These are phyloP conservation scores for Myrmophylax atrothorax DNA, from an alignment of 2,113 vertebrate species.

Conservation along the genomic window DNA sequence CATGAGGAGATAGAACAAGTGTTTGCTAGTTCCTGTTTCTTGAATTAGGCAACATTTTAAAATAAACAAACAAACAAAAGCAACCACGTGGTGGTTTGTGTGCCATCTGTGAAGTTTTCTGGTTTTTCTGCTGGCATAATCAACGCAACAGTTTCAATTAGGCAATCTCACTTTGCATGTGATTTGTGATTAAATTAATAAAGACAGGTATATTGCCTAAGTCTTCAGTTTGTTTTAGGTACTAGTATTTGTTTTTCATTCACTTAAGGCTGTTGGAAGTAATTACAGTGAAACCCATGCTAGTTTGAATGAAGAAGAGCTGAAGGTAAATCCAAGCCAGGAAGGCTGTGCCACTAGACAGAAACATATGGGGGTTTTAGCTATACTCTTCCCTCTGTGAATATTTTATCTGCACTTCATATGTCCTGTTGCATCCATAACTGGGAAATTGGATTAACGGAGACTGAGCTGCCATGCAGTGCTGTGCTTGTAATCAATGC, in stretches of 20 bases:
- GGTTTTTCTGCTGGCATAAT: neutral
- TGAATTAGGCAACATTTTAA: neutral
- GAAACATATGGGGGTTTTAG: neutral
- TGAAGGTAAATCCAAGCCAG: neutral
- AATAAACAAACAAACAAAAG: neutral
- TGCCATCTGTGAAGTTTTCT: neutral
- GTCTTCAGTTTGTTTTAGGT: neutral
- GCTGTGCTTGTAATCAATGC: neutral
- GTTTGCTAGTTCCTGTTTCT: neutral
- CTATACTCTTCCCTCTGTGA: neutral
- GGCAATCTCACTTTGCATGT: neutral
- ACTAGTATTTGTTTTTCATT: neutral
- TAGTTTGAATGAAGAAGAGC: neutral
- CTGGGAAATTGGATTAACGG: neutral
- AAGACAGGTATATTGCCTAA: neutral
- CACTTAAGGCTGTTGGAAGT: neutral
- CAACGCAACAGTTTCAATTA: neutral
- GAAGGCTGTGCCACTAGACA: neutral
- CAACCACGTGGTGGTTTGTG: too few species aligned
- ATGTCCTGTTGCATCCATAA: neutral
- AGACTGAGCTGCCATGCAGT: neutral
- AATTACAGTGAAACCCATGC: neutral
- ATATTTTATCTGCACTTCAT: neutral
- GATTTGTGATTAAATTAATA: neutral
- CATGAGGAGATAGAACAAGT: neutral